Percentiles rank a stretch among this genome's conserved stretches.
phyloP scores from a whole-genome alignment of 1,140 invertebrate genomes.

The Piezodorus guildinii region DNA sequence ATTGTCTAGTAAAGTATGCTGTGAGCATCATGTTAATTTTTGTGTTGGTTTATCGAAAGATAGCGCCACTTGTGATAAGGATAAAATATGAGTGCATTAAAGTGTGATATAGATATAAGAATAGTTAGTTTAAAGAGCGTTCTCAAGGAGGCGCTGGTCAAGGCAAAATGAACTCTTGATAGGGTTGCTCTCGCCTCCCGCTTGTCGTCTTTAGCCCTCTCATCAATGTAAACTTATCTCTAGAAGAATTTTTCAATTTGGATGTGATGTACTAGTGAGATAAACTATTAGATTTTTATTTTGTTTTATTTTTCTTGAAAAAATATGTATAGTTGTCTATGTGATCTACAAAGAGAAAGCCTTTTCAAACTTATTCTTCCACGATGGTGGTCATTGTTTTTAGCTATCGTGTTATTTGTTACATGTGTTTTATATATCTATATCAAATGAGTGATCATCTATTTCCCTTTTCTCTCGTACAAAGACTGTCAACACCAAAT shows the following conservation, averaged over 20 bases:
- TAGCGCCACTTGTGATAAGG: slow-evolving; percentile 19
- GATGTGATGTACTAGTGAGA: slow-evolving; percentile 18
- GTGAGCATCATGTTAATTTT: not conserved
- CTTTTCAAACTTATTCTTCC: not conserved
- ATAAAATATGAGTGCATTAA: slow-evolving; percentile 22
- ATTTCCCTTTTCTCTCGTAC: slow-evolving; percentile 1
- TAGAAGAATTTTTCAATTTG: slow-evolving; percentile 13
- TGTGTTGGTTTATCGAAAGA: slow-evolving; percentile 5
- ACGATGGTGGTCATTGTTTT: not conserved
- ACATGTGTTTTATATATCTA: not conserved
- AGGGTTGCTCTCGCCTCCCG: not conserved
- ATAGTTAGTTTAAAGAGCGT: not conserved
- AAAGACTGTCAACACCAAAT: slow-evolving; percentile 22
- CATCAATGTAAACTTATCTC: not conserved
- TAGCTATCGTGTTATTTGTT: not conserved
- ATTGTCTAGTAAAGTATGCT: slow-evolving; percentile 15
- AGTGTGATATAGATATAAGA: slow-evolving; percentile 23
- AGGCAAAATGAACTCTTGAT: not conserved
- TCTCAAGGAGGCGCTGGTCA: not conserved
- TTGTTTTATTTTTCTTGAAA: not conserved
- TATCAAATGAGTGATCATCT: not conserved
- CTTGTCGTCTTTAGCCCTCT: not conserved
- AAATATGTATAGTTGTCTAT: not conserved
- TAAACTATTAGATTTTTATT: not conserved
- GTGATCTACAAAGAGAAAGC: not conserved